Conservation (phyloP, 2,797 vertebrate species). For the Galagoides demidoff region DNA sequence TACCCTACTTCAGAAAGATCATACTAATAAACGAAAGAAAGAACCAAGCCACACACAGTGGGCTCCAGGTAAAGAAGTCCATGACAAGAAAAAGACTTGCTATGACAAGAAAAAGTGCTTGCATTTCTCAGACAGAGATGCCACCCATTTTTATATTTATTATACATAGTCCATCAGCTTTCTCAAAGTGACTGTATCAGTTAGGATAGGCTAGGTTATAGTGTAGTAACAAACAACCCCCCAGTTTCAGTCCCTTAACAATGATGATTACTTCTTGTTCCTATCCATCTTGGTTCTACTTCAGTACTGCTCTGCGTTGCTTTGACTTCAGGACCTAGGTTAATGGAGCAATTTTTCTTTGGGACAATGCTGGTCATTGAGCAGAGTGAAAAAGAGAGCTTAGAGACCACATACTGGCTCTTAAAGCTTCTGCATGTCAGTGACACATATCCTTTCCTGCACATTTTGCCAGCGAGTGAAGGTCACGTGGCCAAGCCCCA, state of each 20-base stretch:
- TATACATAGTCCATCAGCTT: background rate
- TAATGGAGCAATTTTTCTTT: constrained; percentile 19
- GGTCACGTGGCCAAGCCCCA: background rate
- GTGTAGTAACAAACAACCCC: background rate
- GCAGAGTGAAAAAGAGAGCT: background rate
- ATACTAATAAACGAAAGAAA: background rate
- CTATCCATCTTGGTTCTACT: background rate
- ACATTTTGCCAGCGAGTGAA: background rate
- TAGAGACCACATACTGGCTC: background rate
- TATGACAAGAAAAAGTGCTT: background rate
- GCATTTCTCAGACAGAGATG: background rate
- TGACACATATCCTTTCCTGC: background rate
- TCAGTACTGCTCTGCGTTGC: background rate
- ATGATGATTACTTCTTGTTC: background rate
- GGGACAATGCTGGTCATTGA: background rate
- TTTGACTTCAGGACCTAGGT: background rate
- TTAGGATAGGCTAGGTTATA: background rate
- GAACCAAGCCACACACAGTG: background rate
- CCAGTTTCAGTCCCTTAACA: background rate
- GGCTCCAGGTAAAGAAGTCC: background rate
- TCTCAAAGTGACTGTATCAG: background rate
- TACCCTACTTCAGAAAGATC: background rate
- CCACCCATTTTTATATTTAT: background rate
- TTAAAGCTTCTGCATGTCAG: background rate
- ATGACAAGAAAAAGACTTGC: background rate